A percentile compares a stretch with the other conserved stretches of the same genome.
These are phyloP conservation scores for Dipus sagitta DNA, from an alignment of 2,797 vertebrate species.

Conservation along the genomic window DNA sequence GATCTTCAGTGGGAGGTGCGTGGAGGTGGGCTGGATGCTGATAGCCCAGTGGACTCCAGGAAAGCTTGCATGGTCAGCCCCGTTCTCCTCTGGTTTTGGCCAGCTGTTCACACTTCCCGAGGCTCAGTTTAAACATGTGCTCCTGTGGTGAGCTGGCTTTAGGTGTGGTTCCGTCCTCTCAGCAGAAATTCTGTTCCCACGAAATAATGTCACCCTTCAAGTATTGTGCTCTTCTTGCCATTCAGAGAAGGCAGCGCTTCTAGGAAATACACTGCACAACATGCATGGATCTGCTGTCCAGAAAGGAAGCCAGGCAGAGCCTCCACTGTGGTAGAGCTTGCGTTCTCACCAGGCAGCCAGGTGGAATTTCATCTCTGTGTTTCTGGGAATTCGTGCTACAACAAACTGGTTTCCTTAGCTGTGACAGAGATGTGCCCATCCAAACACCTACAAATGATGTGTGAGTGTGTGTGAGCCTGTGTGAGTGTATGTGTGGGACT, in stretches of 20 bases:
- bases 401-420: conserved; percentile 39
- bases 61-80: not conserved
- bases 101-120: not conserved
- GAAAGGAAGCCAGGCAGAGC: conserved; percentile 18
- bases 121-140: not conserved
- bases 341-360: not conserved
- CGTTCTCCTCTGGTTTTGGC: not conserved
- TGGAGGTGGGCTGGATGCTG: not conserved
- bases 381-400: conserved; percentile 26
- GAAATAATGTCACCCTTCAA: conserved; percentile 37
- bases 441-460: not conserved
- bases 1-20: not conserved
- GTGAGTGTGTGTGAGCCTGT: not conserved
- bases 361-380: conserved; percentile 42
- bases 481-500: not conserved
- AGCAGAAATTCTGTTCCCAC: conserved; percentile 30
- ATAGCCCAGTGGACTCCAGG: not conserved
- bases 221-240: not conserved
- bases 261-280: not conserved
- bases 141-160: conserved; percentile 6
- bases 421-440: not conserved
- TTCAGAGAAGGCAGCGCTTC: not conserved
- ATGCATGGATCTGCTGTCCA: not conserved
- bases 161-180: conserved; percentile 37
- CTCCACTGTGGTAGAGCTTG: not conserved